Evolutionary conservation across 2,888 invertebrate species (phyloP), one percentile per base, ranked within the genome.

Genomic region (Sycophila texana): DNA sequence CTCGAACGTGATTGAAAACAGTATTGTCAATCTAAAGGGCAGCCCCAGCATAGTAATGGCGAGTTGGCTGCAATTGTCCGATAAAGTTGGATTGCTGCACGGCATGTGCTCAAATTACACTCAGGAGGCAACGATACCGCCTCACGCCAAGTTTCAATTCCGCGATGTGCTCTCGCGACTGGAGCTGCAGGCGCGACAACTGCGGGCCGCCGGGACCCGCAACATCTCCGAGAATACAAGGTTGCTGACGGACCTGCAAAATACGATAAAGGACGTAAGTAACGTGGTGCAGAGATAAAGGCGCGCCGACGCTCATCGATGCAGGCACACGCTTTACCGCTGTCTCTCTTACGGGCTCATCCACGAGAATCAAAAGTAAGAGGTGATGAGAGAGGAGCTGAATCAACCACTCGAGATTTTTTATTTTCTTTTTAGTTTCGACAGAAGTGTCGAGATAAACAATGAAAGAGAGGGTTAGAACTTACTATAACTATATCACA

Each of bases 91-190:
- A 84, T 92, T 95, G 83, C 93, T 98, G 86, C 96, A 97, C 87
- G 94, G 94, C 22, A 94, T 95, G 83, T 98, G 97, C 91, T 93
- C 95, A 86, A 94, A 95, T 84, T 96, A 96, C 86, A 96, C 96
- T 18, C 98, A 98, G 85, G 93, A 93, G 83, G 93, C 93, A 79
- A 94, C 93, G 79, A 94, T 96, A 86, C 95, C 96, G 14, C 96
- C 97, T 20, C 96, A 97, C 88, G 94, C 95, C 70, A 95, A 97
- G 87, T 97, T 98, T 90, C 96, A 97, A 86, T 95, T 97, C 88
- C 94, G 96, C 60, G 95, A 96, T 89, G 90, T 95, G 81, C 92
- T 95, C 39, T 93, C 93, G 4, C 92, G 94, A 65, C 92, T 96
- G 72, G 95, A 96, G 88, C 91, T 92, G 16, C 95, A 95, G 87